phyloP scores from a whole-genome alignment of 2,797 vertebrate genomes.

The Huso huso region DNA sequence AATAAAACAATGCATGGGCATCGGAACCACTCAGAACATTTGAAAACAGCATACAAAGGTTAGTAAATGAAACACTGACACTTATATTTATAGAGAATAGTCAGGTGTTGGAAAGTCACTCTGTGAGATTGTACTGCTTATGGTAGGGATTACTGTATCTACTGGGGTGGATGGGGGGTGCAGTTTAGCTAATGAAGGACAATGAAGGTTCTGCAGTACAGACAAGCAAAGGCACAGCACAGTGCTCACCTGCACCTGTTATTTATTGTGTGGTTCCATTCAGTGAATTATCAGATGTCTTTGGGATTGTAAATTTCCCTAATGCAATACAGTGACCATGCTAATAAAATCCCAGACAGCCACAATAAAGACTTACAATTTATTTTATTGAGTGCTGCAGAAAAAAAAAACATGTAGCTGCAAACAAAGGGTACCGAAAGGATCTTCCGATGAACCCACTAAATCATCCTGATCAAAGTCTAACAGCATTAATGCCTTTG shows the following conservation, averaged over 20 bases:
- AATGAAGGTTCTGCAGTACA: constrained; percentile 54
- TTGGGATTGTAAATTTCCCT: constrained; percentile 7
- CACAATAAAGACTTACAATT: background rate
- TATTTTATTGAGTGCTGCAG: constrained; percentile 32
- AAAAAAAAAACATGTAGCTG: constrained; percentile 32
- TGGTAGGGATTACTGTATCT: too few species aligned
- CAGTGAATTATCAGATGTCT: constrained; percentile 11
- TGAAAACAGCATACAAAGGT: too few species aligned
- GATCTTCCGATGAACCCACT: constrained; percentile 23
- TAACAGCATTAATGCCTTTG: constrained; percentile 42
- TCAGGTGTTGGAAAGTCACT: too few species aligned
- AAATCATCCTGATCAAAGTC: constrained; percentile 41
- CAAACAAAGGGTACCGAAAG: constrained; percentile 30
- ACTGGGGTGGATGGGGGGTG: constrained; percentile 13
- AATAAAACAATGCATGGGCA: too few species aligned
- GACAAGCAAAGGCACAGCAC: constrained; percentile 43
- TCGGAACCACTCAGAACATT: too few species aligned
- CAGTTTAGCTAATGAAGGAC: constrained; percentile 49
- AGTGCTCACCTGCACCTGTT: constrained; percentile 49
- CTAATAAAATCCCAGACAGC: background rate
- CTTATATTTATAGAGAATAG: too few species aligned
- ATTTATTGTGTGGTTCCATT: constrained; percentile 10
- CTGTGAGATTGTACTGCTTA: too few species aligned
- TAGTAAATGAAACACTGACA: too few species aligned
- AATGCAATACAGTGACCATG: background rate